phyloP scores from a whole-genome alignment of 2,113 vertebrate genomes.

The Hystrix cristata region DNA sequence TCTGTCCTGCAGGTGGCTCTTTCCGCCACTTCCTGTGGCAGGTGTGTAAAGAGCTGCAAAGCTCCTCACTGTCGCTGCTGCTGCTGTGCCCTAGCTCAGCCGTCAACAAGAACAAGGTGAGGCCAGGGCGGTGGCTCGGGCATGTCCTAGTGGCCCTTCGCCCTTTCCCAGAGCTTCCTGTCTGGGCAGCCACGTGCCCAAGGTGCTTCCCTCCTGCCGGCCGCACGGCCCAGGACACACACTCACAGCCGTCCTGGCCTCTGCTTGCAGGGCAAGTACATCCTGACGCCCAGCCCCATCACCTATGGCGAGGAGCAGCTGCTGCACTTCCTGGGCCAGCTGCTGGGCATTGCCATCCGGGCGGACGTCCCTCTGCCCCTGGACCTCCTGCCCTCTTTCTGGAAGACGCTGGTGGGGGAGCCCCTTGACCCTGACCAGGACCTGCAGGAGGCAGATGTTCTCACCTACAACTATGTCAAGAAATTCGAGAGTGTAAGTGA shows the following conservation, averaged over 20 bases:
- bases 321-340: constrained; percentile 97
- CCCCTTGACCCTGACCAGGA: constrained; percentile 93
- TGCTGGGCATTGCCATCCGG: constrained; percentile 96
- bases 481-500: constrained; percentile 95
- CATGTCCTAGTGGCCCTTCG: neutral
- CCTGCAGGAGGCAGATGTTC: constrained; percentile 96
- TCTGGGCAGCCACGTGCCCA: too few relatives aligned
- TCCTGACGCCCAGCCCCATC: constrained; percentile 96
- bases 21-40: constrained; percentile 99
- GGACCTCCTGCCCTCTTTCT: constrained; percentile 97
- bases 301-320: constrained; percentile 98
- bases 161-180: neutral
- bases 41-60: constrained; percentile 98
- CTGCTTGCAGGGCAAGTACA: constrained; percentile 93
- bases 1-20: constrained; percentile 93
- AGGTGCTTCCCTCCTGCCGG: neutral
- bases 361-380: constrained; percentile 97
- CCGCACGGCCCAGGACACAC: fast-evolving
- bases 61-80: constrained; percentile 96
- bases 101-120: constrained; percentile 98
- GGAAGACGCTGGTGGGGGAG: constrained; percentile 97
- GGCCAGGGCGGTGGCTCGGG: neutral
- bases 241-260: neutral
- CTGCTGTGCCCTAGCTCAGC: constrained; percentile 96
- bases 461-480: constrained; percentile 97